Evolutionary conservation across 2,113 vertebrate species (phyloP).

Genomic region (Dromiciops gliroides): DNA sequence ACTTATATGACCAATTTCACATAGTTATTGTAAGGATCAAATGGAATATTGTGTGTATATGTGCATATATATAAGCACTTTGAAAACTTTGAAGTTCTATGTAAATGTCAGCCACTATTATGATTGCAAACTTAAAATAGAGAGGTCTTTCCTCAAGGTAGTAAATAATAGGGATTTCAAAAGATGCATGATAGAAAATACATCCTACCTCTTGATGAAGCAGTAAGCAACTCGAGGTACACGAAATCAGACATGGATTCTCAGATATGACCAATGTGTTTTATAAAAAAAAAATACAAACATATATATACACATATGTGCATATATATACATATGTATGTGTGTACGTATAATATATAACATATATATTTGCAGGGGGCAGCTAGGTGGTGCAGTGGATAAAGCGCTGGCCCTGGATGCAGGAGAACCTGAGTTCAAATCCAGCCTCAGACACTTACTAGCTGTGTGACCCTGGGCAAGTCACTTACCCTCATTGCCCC

Average conservation of each 20-base stretch:
- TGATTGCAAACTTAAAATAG: not conserved
- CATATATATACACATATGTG: not conserved
- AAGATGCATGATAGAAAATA: not conserved
- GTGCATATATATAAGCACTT: not conserved
- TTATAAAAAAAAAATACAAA: no score
- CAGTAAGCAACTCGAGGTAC: not conserved
- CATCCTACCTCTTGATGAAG: not conserved
- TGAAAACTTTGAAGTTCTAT: not conserved
- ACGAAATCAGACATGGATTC: not conserved
- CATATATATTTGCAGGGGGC: no score
- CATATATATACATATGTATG: not conserved
- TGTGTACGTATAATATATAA: fast-evolving
- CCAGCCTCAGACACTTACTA: no score
- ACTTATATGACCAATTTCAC: not conserved
- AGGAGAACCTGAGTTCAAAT: no score
- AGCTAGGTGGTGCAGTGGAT: no score
- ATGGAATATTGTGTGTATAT: no score
- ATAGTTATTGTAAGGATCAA: not conserved
- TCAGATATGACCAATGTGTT: not conserved
- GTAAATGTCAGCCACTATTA: not conserved
- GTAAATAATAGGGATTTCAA: not conserved
- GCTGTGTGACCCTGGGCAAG: no score
- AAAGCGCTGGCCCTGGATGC: no score
- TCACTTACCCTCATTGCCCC: no score
- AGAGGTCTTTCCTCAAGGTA: not conserved